Conservation (phyloP, 1,140 invertebrate species). For the Apis cerana region DNA sequence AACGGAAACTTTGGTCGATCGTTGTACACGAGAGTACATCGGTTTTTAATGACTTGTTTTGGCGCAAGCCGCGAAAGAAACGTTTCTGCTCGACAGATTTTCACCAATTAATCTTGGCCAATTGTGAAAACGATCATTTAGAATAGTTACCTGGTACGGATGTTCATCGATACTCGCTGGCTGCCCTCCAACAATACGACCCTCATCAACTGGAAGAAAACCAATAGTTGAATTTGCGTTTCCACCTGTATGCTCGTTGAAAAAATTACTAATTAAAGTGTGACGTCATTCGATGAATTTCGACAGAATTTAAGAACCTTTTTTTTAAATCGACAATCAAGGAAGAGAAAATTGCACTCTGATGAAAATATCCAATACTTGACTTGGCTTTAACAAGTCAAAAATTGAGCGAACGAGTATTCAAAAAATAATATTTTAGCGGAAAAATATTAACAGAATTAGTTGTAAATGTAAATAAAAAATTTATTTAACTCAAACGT, state of each 20-base stretch:
- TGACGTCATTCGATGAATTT: neutral
- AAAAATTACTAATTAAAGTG: constrained; percentile 38
- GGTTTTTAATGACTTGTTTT: neutral
- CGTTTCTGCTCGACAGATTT: constrained; percentile 27
- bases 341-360: neutral
- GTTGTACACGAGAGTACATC: neutral
- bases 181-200: constrained; percentile 73
- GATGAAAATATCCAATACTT: neutral
- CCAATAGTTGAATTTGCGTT: constrained; percentile 50
- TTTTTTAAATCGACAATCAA: neutral
- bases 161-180: constrained; percentile 67
- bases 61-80: neutral
- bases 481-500: neutral
- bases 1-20: neutral
- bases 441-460: too few relatives aligned
- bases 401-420: neutral
- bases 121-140: constrained; percentile 34
- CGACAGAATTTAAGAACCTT: constrained; percentile 4
- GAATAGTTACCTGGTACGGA: constrained; percentile 71
- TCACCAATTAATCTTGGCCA: constrained; percentile 22
- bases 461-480: neutral
- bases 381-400: neutral
- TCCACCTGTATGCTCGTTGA: constrained; percentile 15
- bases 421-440: too few relatives aligned
- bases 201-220: constrained; percentile 47